phyloP scores from a whole-genome alignment of 2,888 invertebrate species.

The Esperia sulphurella region DNA sequence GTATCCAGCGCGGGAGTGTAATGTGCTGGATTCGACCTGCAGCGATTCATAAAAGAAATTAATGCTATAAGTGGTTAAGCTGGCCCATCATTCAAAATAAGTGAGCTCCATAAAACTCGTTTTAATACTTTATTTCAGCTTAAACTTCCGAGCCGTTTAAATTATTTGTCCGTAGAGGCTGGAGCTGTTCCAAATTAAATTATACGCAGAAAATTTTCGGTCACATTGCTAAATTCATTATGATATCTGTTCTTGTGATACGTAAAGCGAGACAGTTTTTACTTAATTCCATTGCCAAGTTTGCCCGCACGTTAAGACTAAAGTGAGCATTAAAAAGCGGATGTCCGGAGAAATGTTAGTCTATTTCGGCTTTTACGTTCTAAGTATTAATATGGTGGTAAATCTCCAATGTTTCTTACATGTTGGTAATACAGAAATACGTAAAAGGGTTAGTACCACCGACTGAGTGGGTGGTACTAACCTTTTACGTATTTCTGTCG shows the following conservation, averaged over 20 bases:
- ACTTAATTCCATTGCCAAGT: conserved; percentile 41
- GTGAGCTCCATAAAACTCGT: conserved; percentile 64
- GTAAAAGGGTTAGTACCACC: too few relatives aligned
- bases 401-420: too few relatives aligned
- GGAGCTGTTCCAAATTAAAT: conserved; percentile 74
- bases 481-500: too few relatives aligned
- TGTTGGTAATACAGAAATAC: too few relatives aligned
- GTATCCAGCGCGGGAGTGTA: conserved; percentile 16
- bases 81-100: conserved; percentile 66
- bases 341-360: conserved; percentile 20
- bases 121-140: conserved; percentile 73
- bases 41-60: conserved; percentile 55
- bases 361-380: background rate
- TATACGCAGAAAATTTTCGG: conserved; percentile 64
- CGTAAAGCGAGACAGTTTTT: conserved; percentile 37
- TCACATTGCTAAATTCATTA: conserved; percentile 60
- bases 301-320: conserved; percentile 26
- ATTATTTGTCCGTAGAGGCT: conserved; percentile 69
- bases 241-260: conserved; percentile 45
- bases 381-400: too few relatives aligned
- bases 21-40: conserved; percentile 28
- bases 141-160: conserved; percentile 71
- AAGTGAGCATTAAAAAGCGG: conserved; percentile 28
- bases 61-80: conserved; percentile 57
- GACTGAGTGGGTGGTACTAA: too few relatives aligned